Conservation (phyloP, 2,888 invertebrate genomes). For the Eustalomyia histrio region DNA sequence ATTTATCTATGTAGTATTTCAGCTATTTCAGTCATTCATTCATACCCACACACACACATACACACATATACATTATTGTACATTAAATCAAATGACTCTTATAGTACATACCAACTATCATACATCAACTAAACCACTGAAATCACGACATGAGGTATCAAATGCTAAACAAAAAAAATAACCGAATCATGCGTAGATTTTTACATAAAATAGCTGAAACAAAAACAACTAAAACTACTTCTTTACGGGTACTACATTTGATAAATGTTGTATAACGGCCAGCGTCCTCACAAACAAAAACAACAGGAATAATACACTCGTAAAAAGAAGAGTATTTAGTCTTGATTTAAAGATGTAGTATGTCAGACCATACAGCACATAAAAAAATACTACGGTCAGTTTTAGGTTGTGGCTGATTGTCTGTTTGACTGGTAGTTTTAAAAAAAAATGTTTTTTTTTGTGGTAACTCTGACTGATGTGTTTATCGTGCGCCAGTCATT, state of each 20-base stretch:
- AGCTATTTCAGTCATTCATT: slow-evolving; percentile 14
- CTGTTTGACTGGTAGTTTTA: slow-evolving; percentile 19
- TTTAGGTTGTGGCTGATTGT: not conserved
- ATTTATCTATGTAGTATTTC: slow-evolving; percentile 14
- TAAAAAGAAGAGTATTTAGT: slow-evolving; percentile 39
- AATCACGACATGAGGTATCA: slow-evolving; percentile 51
- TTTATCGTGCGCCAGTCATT: slow-evolving; percentile 76
- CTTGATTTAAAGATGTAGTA: slow-evolving; percentile 32
- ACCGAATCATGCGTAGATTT: slow-evolving; percentile 61
- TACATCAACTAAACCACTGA: slow-evolving; percentile 50
- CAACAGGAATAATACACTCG: slow-evolving; percentile 13
- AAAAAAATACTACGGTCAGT: not conserved
- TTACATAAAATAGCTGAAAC: slow-evolving; percentile 2
- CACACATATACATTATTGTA: too few species aligned
- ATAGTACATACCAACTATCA: slow-evolving; percentile 16
- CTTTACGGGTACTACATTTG: slow-evolving; percentile 24
- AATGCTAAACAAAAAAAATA: slow-evolving; percentile 25
- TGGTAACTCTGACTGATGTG: slow-evolving; percentile 70
- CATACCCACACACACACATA: slow-evolving; percentile 4
- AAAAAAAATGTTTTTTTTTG: slow-evolving; percentile 1
- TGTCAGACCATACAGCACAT: not conserved
- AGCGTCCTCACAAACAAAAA: slow-evolving; percentile 5
- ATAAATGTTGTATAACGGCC: slow-evolving; percentile 53
- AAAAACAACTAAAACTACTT: not conserved
- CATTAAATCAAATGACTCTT: not conserved